A percentile compares a stretch with the other conserved stretches of the same genome.
Evolutionary conservation across 1,140 invertebrate species (phyloP).

Genomic region (Lasioglossum baleicum): DNA sequence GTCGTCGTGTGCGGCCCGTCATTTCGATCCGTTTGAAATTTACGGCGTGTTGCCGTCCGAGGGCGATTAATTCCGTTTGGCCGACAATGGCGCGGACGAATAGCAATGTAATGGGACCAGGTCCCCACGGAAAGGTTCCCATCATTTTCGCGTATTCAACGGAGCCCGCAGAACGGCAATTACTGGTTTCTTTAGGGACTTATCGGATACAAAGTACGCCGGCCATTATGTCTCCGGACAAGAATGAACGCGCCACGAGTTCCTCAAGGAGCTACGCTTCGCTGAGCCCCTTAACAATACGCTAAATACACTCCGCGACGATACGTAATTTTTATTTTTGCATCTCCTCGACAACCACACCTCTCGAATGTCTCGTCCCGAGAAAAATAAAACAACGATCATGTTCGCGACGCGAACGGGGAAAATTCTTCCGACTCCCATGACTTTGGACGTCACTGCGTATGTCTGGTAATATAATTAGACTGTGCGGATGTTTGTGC

Average conservation of each 20-base stretch:
- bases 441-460: too few species aligned
- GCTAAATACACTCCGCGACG: constrained; percentile 70
- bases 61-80: background rate
- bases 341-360: too few species aligned
- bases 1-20: background rate
- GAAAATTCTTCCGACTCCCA: too few species aligned
- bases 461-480: too few species aligned
- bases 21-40: background rate
- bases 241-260: constrained; percentile 46
- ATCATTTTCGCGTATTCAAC: background rate
- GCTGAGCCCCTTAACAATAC: constrained; percentile 66
- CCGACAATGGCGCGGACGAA: too few species aligned
- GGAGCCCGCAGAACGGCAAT: background rate
- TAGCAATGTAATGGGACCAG: background rate
- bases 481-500: too few species aligned
- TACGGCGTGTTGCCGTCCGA: background rate
- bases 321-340: constrained; percentile 66
- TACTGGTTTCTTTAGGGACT: background rate
- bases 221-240: constrained; percentile 17
- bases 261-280: constrained; percentile 70
- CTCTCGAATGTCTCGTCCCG: too few species aligned
- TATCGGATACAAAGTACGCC: constrained; percentile 14
- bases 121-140: background rate
- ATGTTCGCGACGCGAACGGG: too few species aligned
- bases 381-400: too few species aligned